Percentiles rank a stretch among this genome's conserved stretches.
These are phyloP conservation scores for Drosophila orena DNA, from an alignment of 1,140 invertebrate species.

Conservation along the genomic window DNA sequence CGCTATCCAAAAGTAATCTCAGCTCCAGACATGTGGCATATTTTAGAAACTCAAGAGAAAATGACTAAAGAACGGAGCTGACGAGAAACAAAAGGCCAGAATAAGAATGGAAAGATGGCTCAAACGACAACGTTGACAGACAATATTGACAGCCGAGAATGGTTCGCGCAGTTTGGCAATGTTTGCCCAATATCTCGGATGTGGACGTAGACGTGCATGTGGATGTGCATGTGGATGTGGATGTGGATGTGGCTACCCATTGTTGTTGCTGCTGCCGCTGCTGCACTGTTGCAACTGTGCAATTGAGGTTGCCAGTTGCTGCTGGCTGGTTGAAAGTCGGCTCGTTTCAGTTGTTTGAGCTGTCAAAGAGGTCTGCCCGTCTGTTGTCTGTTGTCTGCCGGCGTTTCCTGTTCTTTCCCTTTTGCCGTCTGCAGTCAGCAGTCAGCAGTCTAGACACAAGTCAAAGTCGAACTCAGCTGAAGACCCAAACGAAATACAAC, in stretches of 20 bases:
- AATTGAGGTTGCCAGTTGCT: slow-evolving; percentile 43
- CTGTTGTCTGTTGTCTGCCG: slow-evolving; percentile 60
- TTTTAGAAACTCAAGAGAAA: slow-evolving; percentile 20
- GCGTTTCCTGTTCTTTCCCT: slow-evolving; percentile 75
- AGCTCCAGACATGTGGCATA: slow-evolving; percentile 12
- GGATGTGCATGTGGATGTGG: background rate
- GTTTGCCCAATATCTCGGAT: slow-evolving; percentile 63
- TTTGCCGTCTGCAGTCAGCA: slow-evolving; percentile 64
- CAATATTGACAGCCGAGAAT: slow-evolving; percentile 82
- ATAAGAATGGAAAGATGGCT: slow-evolving; percentile 4
- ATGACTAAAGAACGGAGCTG: background rate
- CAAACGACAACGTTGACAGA: slow-evolving; percentile 52
- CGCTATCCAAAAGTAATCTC: slow-evolving; percentile 1
- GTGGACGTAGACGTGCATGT: slow-evolving; percentile 20
- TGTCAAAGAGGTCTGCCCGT: slow-evolving; percentile 75
- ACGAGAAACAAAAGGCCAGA: slow-evolving; percentile 17
- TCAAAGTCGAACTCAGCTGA: slow-evolving; percentile 57
- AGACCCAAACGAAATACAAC: slow-evolving; percentile 31
- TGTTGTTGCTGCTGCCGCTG: slow-evolving; percentile 19
- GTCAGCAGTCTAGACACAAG: slow-evolving; percentile 74
- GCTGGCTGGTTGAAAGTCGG: slow-evolving; percentile 27
- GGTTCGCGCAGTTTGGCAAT: slow-evolving; percentile 71
- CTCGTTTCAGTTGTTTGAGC: slow-evolving; percentile 72
- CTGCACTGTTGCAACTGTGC: slow-evolving; percentile 57
- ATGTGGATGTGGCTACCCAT: slow-evolving; percentile 29